Base-by-base conservation (phyloP, 1,140 invertebrate species). In the Drosophila leontia region DNA sequence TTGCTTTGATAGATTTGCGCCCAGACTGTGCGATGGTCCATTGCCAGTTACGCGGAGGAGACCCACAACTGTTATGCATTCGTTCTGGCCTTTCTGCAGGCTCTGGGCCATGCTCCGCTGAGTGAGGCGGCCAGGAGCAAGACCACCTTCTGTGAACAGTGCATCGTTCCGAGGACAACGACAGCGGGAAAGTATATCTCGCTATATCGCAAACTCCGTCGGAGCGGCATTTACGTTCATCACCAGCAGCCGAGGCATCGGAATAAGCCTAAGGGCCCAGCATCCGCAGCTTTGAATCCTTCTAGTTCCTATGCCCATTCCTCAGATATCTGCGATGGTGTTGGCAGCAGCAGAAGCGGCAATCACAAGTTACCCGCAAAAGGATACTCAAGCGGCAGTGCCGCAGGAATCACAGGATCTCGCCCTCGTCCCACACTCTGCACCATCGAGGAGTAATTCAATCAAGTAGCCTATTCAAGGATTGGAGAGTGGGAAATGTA, bases 151-250 rank as follows among this genome's bases (percentile, higher is more conserved):
- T 97, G 96, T 84, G 95, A 96, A 92, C 94, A 95, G 78, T 96
- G 96, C 93, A 96, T 97, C 59, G 94, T 96, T 63, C 96, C 96
- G 5, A 93, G 95, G 75, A 96, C 96, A 34, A 95, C 95, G 35
- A 94, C 95, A 45, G 96, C 96, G 8, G 96, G 96, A 35, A 97
- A 97, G 93, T 97, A 97, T 91, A 97, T 97, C 62, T 96, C 96
- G 9, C 92, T 97, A 5, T 97, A 96, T 90, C 94, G 96, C 64
- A 95, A 96, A 81, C 92, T 96, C 2, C 94, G 95, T 39, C 88
- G 93, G 48, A 79, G 81, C 56, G 93, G 92, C 4, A 91, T 93
- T 74, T 94, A 94, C 84, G 91, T 94, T 41, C 94, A 94, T 92
- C 80, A 75, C 8, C 88, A 91, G 70, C 80, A 91, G 34, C 48